Base-by-base conservation (phyloP, 2,113 vertebrate species). In the Urocitellus parryii region DNA sequence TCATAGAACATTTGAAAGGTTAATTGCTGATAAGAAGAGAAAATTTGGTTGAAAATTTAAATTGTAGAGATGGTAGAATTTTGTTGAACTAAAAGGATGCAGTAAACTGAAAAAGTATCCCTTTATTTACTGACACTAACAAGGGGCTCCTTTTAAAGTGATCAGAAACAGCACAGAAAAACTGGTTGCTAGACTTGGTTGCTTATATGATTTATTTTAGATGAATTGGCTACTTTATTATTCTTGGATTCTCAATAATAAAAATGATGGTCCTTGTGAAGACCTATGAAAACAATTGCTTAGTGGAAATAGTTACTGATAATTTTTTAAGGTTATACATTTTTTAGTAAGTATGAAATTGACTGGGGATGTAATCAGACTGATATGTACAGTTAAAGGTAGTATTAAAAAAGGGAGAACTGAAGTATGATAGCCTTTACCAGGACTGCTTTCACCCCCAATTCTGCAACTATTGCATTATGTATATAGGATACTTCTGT, bases 141-240 rank as follows among this genome's bases (percentile, higher is more conserved):
- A 83, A 96, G 34, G 20, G 74, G 24, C 20, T 51, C 53, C 14
- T 79, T 68, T 95, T 70, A 61, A 90, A 42, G 80, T 84, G 39
- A 70, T 77, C 56, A 70, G 37, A 89, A 97, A 91, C 56, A 81
- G 27, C 80, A 18, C 29, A 39, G 48, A 77, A 73, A 42, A 91
- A 48, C 7, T 4, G 8, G 45, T 80, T 89, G 3, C n/a, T 89
- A 90, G 76, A 79, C 13, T 95, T 22, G 34, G 39, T 24, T 93
- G 90, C 7, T 77, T 88, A n/a, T 96, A 29, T 72, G 63, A 82
- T 96, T 79, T 89, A 58, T 65, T 39, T 42, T 86, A 96, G 32
- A 77, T 94, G 61, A 80, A 42, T 16, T 80, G 27, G 12, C 90
- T 53, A 14, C 56, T 87, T 68, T 27, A 82, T 70, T 29, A 68